Percentiles rank a stretch among this genome's conserved stretches.
These are phyloP conservation scores for Callipepla squamata DNA, from an alignment of 2,113 vertebrate genomes.

Conservation along the genomic window DNA sequence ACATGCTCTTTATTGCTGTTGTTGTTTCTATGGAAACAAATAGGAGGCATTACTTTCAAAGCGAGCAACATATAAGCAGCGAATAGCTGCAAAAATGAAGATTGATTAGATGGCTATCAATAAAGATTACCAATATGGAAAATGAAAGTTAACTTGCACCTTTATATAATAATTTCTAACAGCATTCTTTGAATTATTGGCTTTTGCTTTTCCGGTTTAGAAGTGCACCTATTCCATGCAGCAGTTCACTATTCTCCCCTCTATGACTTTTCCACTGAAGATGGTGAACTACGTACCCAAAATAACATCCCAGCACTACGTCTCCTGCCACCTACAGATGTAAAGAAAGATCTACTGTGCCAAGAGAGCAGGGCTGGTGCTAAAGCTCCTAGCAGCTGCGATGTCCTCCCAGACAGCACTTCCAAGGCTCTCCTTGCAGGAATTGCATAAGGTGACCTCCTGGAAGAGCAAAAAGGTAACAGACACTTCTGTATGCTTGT, in stretches of 20 bases:
- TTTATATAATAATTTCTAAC: background rate
- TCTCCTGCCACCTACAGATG: background rate
- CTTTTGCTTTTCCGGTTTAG: background rate
- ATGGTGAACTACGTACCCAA: background rate
- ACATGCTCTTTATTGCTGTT: too few species aligned
- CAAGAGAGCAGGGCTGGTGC: constrained; percentile 60
- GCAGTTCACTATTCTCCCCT: background rate
- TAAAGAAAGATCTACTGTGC: constrained; percentile 39
- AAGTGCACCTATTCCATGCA: background rate
- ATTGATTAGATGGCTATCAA: background rate
- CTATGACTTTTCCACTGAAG: constrained; percentile 28
- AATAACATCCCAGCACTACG: background rate
- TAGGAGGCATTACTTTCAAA: too few species aligned
- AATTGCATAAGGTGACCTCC: constrained; percentile 26
- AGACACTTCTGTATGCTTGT: background rate
- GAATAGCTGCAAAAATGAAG: background rate
- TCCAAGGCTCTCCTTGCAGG: background rate
- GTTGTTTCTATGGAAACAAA: too few species aligned
- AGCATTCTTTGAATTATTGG: background rate
- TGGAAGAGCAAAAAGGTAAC: constrained; percentile 75
- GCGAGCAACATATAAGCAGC: background rate
- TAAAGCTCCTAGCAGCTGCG: background rate
- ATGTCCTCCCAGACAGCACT: background rate
- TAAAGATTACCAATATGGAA: background rate
- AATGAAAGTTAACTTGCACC: background rate